Evolutionary conservation across 2,797 vertebrate species (phyloP), one percentile per base, ranked within the genome.

Genomic region (Bryconaethiops microstoma): DNA sequence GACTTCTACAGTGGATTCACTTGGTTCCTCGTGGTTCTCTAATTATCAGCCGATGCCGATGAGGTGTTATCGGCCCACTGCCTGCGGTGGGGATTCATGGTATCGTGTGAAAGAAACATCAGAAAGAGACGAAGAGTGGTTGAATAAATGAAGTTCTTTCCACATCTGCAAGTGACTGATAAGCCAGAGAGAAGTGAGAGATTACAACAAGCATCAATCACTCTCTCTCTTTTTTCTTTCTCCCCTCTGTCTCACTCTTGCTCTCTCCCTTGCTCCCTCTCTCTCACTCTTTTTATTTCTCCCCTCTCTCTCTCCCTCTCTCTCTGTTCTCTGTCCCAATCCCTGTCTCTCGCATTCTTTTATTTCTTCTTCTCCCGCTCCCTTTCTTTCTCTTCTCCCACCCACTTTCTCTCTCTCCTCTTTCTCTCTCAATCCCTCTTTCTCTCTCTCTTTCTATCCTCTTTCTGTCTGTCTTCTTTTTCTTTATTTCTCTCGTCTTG

Each of bases 81-180:
- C 55, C 60, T 60, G 57, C 72, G 67, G 25, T 19, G 21, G 39
- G 29, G 4, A 13, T 79, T 75, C 57, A 67, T n/a, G 19, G 74
- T 40, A 70, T 52, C 21, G 13, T 59, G 68, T 59, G 59, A 85
- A 82, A 71, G 40, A 54, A 67, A 4, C 52, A 64, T 23, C 17
- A 7, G 8, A 9, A 19, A 69, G n/a, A 76, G 73, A 82, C 81
- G 54, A 67, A 81, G 74, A 76, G 80, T 48, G 52, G 63, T 23
- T 55, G 67, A 57, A 17, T 42, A 42, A n/a, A 65, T 42, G 63
- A 42, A 19, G 63, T 63, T 70, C 72, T 21, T 62, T 25, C 67
- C 72, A 80, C 87, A 85, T 86, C 89, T 89, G 89, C 70, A 79
- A 86, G 79, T 78, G 77, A 86, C 73, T 81, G 89, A 90, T 90